Evolutionary conservation across 2,888 invertebrate genomes (phyloP).

Genomic region (Acanthosepion lycidas): DNA sequence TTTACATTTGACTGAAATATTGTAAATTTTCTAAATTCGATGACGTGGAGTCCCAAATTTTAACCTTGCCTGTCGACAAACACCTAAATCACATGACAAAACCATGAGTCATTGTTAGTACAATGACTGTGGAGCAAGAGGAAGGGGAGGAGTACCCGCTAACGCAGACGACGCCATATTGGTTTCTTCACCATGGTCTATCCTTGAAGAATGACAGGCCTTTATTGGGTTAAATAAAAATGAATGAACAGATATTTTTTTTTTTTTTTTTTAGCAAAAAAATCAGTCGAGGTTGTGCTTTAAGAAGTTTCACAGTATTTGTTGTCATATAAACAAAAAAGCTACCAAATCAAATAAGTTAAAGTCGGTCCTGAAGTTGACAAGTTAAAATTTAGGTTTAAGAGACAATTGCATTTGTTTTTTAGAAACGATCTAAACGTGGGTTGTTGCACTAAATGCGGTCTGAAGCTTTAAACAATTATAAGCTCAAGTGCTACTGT

Average conservation of each 20-base stretch:
- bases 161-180: neutral
- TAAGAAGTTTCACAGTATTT: neutral
- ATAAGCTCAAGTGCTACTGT: too few relatives aligned
- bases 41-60: slow-evolving; percentile 18
- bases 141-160: neutral
- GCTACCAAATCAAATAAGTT: too few relatives aligned
- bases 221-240: neutral
- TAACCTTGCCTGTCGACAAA: slow-evolving; percentile 21
- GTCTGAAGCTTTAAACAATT: too few relatives aligned
- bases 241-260: too few relatives aligned
- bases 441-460: too few relatives aligned
- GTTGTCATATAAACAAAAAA: neutral
- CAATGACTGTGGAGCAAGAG: neutral
- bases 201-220: neutral
- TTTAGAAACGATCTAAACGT: neutral
- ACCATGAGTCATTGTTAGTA: slow-evolving; percentile 33
- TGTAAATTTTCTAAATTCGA: neutral
- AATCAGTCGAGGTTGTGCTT: neutral
- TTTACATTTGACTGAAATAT: too few relatives aligned
- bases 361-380: too few relatives aligned
- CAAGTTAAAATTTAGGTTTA: too few relatives aligned
- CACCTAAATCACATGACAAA: slow-evolving; percentile 22
- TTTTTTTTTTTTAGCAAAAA: neutral
- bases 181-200: neutral
- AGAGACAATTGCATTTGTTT: neutral